These are phyloP conservation scores for Mallotus villosus DNA, from an alignment of 2,797 vertebrate genomes.

Conservation along the genomic window DNA sequence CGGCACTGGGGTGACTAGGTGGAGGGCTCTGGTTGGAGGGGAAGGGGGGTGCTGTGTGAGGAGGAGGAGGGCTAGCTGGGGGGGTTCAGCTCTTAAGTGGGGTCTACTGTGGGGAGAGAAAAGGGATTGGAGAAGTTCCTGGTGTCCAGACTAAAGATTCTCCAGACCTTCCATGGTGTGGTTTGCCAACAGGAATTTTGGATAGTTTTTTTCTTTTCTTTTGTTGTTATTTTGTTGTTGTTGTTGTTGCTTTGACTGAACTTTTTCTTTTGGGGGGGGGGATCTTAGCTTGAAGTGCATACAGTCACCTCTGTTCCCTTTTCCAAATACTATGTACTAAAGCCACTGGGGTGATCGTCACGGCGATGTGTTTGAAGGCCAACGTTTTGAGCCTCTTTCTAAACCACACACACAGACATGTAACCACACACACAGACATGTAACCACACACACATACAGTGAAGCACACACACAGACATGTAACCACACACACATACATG, in stretches of 20 bases:
- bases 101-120: conserved; percentile 58
- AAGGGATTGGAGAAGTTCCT: conserved; percentile 60
- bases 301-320: conserved; percentile 57
- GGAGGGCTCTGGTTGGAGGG: conserved; percentile 47
- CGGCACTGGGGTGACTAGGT: conserved; percentile 64
- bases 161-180: conserved; percentile 72
- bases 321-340: conserved; percentile 62
- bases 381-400: conserved; percentile 63
- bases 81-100: conserved; percentile 64
- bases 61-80: conserved; percentile 52
- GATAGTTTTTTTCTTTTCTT: conserved; percentile 50
- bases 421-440: too few relatives aligned
- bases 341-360: conserved; percentile 70
- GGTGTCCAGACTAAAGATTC: conserved; percentile 45
- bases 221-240: conserved; percentile 20
- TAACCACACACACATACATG: conserved; percentile 3
- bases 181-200: conserved; percentile 76
- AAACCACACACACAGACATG: conserved; percentile 44
- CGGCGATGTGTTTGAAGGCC: conserved; percentile 67
- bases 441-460: conserved; percentile 25
- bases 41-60: conserved; percentile 56
- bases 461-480: conserved; percentile 35
- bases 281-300: conserved; percentile 72
- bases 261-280: conserved; percentile 41
- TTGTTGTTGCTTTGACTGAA: conserved; percentile 67